Percentiles rank a stretch among this genome's conserved stretches.
phyloP scores from a whole-genome alignment of 1,140 invertebrate genomes.

The Drosophila kikkawai region DNA sequence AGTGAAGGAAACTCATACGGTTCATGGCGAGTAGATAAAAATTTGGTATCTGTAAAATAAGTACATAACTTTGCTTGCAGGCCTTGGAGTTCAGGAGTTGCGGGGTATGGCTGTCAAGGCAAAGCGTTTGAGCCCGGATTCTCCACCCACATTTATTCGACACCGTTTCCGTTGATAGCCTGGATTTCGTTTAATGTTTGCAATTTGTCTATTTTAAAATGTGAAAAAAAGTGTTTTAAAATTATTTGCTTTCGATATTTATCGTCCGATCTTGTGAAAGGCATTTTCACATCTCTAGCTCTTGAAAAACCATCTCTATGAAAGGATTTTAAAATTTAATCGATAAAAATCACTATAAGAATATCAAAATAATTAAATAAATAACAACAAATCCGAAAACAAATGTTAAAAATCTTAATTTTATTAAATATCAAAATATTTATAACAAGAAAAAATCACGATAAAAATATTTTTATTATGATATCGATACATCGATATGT shows the following conservation, averaged over 20 bases:
- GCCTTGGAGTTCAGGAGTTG: constrained; percentile 55
- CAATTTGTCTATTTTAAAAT: neutral
- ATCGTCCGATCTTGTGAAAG: neutral
- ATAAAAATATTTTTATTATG: neutral
- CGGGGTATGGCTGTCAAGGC: constrained; percentile 30
- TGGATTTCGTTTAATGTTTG: neutral
- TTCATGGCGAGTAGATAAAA: constrained; percentile 60
- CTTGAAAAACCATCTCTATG: neutral
- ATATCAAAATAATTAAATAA: neutral
- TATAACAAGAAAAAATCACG: neutral
- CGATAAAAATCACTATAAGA: neutral
- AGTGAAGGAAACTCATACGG: constrained; percentile 55
- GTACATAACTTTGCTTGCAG: constrained; percentile 8
- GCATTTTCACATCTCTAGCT: neutral
- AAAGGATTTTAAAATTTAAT: neutral
- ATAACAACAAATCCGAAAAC: too few relatives aligned
- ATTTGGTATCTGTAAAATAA: too few relatives aligned
- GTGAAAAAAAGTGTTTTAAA: neutral
- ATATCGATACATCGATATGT: constrained; percentile 25
- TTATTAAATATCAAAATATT: neutral
- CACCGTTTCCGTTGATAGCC: constrained; percentile 6
- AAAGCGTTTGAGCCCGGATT: neutral
- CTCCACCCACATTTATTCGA: constrained; percentile 12
- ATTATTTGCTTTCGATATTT: neutral
- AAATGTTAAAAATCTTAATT: too few relatives aligned